These are phyloP conservation scores for Caenorhabditis remanei DNA, from an alignment of 1,140 invertebrate genomes.

Conservation along the genomic window DNA sequence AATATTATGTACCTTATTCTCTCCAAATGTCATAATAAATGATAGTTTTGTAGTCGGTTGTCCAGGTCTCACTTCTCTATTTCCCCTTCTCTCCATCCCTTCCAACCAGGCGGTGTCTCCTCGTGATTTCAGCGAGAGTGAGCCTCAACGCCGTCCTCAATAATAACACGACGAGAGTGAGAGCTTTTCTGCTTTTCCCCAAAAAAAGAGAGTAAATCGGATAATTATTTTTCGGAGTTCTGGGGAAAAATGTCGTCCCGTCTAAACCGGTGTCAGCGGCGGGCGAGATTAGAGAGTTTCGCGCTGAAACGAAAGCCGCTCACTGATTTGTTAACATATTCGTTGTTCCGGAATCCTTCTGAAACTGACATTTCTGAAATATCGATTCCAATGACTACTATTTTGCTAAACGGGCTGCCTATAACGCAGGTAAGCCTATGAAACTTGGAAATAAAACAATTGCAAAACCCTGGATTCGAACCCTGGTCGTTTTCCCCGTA, in stretches of 20 bases:
- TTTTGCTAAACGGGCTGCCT: neutral
- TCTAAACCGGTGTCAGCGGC: neutral
- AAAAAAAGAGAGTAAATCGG: neutral
- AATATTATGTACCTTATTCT: too few relatives aligned
- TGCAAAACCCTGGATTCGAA: too few relatives aligned
- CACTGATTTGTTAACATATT: neutral
- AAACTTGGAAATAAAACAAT: too few relatives aligned
- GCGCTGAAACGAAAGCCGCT: neutral
- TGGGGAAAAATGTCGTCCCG: neutral
- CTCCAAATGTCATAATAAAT: neutral
- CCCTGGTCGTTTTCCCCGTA: too few relatives aligned
- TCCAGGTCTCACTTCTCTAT: too few relatives aligned
- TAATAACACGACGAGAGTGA: too few relatives aligned
- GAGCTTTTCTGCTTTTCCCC: neutral
- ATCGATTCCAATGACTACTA: constrained; percentile 11
- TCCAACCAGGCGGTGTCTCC: constrained; percentile 5
- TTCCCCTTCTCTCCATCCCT: neutral
- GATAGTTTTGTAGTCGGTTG: neutral
- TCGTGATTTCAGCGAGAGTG: constrained; percentile 31
- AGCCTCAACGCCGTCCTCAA: neutral
- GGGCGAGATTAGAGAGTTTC: constrained; percentile 19
- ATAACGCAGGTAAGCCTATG: neutral
- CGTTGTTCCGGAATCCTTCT: neutral
- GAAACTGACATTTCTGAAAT: neutral
- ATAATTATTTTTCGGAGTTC: neutral